phyloP scores from a whole-genome alignment of 2,888 invertebrate genomes.

The Trypoxylon attenuatum region DNA sequence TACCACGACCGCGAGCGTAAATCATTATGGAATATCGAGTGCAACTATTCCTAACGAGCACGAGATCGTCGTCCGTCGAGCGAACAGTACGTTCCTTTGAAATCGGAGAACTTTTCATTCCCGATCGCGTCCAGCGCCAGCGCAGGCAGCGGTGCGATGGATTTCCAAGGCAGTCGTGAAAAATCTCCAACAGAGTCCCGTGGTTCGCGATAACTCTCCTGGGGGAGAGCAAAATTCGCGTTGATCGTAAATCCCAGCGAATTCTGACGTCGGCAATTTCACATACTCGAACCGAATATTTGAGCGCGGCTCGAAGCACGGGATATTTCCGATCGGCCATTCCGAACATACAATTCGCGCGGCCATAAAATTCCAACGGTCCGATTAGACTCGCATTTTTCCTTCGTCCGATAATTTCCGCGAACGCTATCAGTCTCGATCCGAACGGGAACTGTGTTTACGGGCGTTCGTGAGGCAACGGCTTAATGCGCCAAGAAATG shows the following conservation, averaged over 20 bases:
- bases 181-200: no score
- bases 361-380: conserved; percentile 5
- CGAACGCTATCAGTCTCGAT: not conserved
- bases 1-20: conserved; percentile 30
- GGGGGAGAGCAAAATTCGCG: not conserved
- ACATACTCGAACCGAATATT: not conserved
- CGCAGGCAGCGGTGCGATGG: not conserved
- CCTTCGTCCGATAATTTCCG: not conserved
- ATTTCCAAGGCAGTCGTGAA: not conserved
- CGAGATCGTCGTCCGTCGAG: conserved; percentile 38
- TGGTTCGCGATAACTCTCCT: no score
- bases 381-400: not conserved
- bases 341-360: not conserved
- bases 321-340: conserved; percentile 4
- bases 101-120: conserved; percentile 11
- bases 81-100: conserved; percentile 13
- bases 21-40: conserved; percentile 41
- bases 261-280: conserved; percentile 11
- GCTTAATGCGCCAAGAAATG: conserved; percentile 8
- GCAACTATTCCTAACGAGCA: conserved; percentile 45
- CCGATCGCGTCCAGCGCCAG: not conserved
- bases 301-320: not conserved
- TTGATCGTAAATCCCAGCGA: not conserved
- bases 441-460: conserved; percentile 4
- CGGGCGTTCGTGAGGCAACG: conserved; percentile 21